Conservation (phyloP, 2,888 invertebrate genomes). For the Idaea aversata region DNA sequence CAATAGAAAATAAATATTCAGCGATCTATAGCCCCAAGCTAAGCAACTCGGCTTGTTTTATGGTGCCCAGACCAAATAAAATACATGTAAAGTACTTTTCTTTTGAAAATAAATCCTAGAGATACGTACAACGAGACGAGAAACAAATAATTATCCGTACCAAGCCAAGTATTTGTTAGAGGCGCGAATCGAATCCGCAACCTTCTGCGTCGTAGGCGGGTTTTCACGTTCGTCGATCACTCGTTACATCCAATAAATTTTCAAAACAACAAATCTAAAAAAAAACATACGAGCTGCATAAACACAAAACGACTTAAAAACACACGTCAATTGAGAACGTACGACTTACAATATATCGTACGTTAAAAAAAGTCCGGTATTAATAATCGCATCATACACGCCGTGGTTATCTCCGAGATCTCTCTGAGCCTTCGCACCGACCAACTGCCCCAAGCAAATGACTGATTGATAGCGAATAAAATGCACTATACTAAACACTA, state of each 20-base stretch:
- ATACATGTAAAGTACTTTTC: too few species aligned
- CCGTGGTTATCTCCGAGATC: conserved; percentile 23
- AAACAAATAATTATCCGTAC: too few species aligned
- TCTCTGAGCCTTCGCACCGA: conserved; percentile 23
- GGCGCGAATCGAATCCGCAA: too few species aligned
- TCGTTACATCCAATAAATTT: background rate
- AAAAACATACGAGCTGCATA: background rate
- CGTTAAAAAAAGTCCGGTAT: conserved; percentile 15
- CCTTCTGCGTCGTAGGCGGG: too few species aligned
- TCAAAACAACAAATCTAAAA: background rate
- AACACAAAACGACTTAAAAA: conserved; percentile 8
- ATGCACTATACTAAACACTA: conserved; percentile 5
- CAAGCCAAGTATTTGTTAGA: too few species aligned
- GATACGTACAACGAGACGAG: too few species aligned
- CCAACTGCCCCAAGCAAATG: conserved; percentile 22
- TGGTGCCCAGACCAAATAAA: too few species aligned
- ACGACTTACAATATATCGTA: conserved; percentile 5
- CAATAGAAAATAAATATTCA: too few species aligned
- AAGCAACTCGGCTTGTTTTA: too few species aligned
- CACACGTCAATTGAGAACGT: background rate
- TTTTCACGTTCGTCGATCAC: background rate
- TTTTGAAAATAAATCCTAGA: too few species aligned
- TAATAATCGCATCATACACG: conserved; percentile 29
- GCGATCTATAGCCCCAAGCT: too few species aligned
- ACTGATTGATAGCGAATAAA: conserved; percentile 28